A percentile compares a stretch with the other conserved stretches of the same genome.
phyloP scores from a whole-genome alignment of 1,140 invertebrate genomes.

The Orius insidiosus region DNA sequence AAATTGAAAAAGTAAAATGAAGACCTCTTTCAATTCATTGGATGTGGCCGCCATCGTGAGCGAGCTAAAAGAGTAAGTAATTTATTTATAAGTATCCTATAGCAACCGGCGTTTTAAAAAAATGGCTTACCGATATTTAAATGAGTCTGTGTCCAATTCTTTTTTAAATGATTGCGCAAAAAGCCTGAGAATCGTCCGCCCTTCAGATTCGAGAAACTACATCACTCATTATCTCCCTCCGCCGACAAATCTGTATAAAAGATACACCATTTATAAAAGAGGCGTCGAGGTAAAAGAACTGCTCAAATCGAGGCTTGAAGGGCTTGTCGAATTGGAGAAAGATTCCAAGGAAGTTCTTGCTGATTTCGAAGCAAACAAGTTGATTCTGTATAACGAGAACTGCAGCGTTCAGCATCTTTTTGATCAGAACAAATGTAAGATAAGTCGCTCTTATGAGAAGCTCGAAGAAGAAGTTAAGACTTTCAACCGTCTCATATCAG shows the following conservation, averaged over 20 bases:
- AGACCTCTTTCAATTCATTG: conserved; percentile 7
- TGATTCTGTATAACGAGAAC: conserved; percentile 1
- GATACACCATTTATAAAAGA: background rate
- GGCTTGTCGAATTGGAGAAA: conserved; percentile 1
- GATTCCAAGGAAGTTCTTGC: conserved; percentile 1
- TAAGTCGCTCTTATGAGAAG: background rate
- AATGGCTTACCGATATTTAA: too few species aligned
- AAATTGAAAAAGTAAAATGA: conserved; percentile 13
- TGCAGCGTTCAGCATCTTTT: conserved; percentile 5
- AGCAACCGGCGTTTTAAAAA: too few species aligned
- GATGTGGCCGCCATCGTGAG: conserved; percentile 5
- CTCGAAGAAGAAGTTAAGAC: conserved; percentile 1
- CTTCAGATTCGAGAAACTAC: too few species aligned
- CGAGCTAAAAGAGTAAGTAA: background rate
- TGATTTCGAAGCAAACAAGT: conserved; percentile 1
- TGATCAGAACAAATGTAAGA: conserved; percentile 5
- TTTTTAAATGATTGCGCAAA: too few species aligned
- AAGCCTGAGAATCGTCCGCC: too few species aligned
- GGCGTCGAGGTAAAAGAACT: background rate
- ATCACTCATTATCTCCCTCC: background rate
- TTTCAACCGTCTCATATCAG: background rate
- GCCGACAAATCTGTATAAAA: background rate
- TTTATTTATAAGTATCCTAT: too few species aligned
- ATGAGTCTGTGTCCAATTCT: too few species aligned
- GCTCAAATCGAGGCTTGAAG: background rate